phyloP scores from a whole-genome alignment of 2,888 invertebrate species.

The Molanna angustata region DNA sequence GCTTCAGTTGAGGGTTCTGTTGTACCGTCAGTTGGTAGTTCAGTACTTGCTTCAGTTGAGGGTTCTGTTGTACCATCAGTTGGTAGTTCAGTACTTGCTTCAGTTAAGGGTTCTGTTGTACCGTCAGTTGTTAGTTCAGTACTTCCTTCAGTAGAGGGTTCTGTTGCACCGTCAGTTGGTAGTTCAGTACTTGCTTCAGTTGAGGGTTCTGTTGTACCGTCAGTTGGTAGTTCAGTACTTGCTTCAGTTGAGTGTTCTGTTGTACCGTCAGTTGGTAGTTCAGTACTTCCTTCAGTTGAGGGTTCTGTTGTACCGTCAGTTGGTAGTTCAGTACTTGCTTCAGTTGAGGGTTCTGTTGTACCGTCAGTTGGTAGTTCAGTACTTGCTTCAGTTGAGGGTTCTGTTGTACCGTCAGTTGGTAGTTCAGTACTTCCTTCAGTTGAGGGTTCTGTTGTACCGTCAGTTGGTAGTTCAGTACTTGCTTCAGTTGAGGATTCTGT shows the following conservation, averaged over 20 bases:
- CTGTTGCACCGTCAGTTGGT: constrained; percentile 13
- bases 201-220: constrained; percentile 8
- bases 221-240: constrained; percentile 6
- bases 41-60: constrained; percentile 12
- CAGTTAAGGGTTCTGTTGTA: constrained; percentile 13
- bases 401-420: constrained; percentile 11
- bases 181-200: constrained; percentile 13
- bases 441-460: constrained; percentile 15
- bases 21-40: constrained; percentile 12
- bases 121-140: constrained; percentile 14
- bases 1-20: constrained; percentile 13
- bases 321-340: constrained; percentile 8
- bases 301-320: constrained; percentile 15
- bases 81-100: constrained; percentile 10
- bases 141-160: constrained; percentile 7
- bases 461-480: constrained; percentile 17
- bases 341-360: constrained; percentile 11
- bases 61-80: constrained; percentile 10
- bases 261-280: constrained; percentile 4
- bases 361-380: constrained; percentile 12
- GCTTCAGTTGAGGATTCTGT: constrained; percentile 18
- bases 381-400: constrained; percentile 11
- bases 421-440: constrained; percentile 3
- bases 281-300: constrained; percentile 12
- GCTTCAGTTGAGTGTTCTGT: background rate